A percentile compares a stretch with the other conserved stretches of the same genome.
phyloP scores from a whole-genome alignment of 1,140 invertebrate genomes.

The Euglossa dilemma region DNA sequence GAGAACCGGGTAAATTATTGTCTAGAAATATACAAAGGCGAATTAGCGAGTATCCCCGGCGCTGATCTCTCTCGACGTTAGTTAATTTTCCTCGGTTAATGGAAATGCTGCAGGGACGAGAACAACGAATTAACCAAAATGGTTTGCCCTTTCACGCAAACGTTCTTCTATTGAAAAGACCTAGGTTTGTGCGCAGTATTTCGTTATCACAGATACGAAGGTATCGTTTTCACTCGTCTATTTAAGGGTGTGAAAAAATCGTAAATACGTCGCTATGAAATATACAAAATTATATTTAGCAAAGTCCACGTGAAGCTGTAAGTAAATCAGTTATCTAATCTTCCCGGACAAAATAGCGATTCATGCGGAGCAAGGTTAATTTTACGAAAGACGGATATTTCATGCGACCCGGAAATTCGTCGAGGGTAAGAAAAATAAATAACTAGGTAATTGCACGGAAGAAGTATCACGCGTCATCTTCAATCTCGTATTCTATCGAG shows the following conservation, averaged over 20 bases:
- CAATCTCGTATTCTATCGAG: neutral
- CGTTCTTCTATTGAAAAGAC: neutral
- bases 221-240: rapidly evolving
- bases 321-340: too few relatives aligned
- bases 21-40: constrained; percentile 40
- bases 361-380: too few relatives aligned
- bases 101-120: neutral
- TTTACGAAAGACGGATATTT: neutral
- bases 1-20: constrained; percentile 72
- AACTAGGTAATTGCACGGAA: neutral
- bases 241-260: neutral
- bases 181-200: neutral
- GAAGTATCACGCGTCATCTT: neutral
- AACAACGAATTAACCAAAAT: neutral
- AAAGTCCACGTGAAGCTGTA: too few relatives aligned
- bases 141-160: neutral
- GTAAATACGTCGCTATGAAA: too few relatives aligned
- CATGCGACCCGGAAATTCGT: neutral
- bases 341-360: too few relatives aligned
- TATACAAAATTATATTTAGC: too few relatives aligned
- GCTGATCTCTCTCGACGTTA: neutral
- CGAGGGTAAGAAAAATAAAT: neutral
- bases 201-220: neutral
- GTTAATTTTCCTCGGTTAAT: constrained; percentile 11
- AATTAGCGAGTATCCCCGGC: constrained; percentile 26